Conservation (phyloP, 2,888 invertebrate genomes). For the Saturnia japonica region DNA sequence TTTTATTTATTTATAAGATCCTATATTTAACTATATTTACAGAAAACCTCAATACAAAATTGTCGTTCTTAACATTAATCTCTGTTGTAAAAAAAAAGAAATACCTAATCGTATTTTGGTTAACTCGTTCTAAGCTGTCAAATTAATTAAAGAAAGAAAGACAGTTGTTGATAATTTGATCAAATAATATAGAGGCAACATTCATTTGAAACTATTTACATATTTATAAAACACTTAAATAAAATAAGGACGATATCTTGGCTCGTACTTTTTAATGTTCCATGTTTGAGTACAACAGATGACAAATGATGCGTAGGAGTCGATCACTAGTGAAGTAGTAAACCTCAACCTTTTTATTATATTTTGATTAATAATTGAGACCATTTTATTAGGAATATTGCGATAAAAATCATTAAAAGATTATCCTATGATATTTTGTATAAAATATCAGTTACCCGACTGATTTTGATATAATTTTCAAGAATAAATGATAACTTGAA, state of each 20-base stretch:
- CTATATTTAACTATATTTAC: background rate
- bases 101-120: background rate
- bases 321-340: constrained; percentile 66
- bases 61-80: background rate
- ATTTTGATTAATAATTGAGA: no score
- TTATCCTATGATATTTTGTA: no score
- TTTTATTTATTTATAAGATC: background rate
- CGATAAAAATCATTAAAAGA: no score
- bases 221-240: constrained; percentile 4
- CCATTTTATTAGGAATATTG: no score
- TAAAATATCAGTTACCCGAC: no score
- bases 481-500: no score
- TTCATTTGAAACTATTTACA: background rate
- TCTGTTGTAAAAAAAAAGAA: background rate
- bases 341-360: constrained; percentile 67
- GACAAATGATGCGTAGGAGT: constrained; percentile 78
- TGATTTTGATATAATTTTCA: no score
- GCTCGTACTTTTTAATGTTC: constrained; percentile 46
- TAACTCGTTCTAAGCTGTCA: background rate
- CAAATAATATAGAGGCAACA: background rate
- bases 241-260: constrained; percentile 33
- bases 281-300: constrained; percentile 67
- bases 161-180: background rate
- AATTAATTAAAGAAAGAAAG: background rate
- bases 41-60: background rate